Conservation (phyloP, 2,888 invertebrate genomes). For the Marronus borbonicus region DNA sequence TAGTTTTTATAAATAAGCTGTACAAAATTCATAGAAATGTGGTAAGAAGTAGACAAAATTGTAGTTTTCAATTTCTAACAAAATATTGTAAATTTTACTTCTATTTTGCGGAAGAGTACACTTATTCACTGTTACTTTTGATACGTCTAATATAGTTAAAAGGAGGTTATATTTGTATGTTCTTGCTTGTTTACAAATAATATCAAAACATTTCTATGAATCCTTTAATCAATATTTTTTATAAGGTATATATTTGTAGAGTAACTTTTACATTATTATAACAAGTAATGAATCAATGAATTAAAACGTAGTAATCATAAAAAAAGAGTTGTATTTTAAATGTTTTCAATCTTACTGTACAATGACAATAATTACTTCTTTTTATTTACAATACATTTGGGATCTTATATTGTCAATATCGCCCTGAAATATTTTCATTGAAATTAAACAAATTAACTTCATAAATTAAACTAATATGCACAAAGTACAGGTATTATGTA, state of each 20-base stretch:
- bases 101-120: too few species aligned
- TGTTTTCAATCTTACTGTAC: too few species aligned
- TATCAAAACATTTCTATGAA: constrained; percentile 14
- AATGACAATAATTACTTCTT: neutral
- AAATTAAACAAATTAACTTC: too few species aligned
- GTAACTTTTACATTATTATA: neutral
- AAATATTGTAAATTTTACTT: too few species aligned
- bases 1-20: too few species aligned
- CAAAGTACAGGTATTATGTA: too few species aligned
- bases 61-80: too few species aligned
- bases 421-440: constrained; percentile 9
- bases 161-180: neutral
- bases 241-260: constrained; percentile 13
- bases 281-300: constrained; percentile 2
- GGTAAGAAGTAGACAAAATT: too few species aligned
- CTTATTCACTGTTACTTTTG: too few species aligned
- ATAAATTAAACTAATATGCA: too few species aligned
- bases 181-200: neutral
- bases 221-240: neutral
- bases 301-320: neutral
- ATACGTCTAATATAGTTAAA: neutral
- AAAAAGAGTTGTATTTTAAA: too few species aligned
- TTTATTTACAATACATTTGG: neutral
- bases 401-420: neutral
- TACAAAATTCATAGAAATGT: too few species aligned